Percentiles rank a stretch among this genome's conserved stretches.
phyloP scores from a whole-genome alignment of 2,888 invertebrate species.

The Synergus umbraculus region DNA sequence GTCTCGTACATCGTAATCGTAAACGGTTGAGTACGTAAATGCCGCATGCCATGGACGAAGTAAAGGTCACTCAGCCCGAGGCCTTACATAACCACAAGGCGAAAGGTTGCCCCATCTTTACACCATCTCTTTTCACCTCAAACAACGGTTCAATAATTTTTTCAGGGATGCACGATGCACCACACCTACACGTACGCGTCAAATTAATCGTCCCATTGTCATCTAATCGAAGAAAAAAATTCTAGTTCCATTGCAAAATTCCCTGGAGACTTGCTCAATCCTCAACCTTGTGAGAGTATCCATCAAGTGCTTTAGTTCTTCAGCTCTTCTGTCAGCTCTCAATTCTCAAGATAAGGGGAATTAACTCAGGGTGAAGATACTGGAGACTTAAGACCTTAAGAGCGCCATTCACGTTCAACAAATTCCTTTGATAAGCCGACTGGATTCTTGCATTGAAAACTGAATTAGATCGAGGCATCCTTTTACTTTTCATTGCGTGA shows the following conservation, averaged over 20 bases:
- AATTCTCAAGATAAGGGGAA: too few relatives aligned
- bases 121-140: constrained; percentile 65
- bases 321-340: background rate
- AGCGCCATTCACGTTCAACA: too few relatives aligned
- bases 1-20: constrained; percentile 40
- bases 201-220: constrained; percentile 17
- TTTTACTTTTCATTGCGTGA: constrained; percentile 44
- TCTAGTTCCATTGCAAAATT: background rate
- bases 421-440: too few relatives aligned
- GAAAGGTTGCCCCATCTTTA: constrained; percentile 74
- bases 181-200: constrained; percentile 6
- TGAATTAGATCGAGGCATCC: constrained; percentile 18
- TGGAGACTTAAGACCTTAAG: too few relatives aligned
- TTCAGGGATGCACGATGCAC: constrained; percentile 43
- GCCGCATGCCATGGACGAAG: constrained; percentile 73
- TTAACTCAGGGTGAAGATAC: too few relatives aligned
- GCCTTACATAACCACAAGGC: constrained; percentile 74
- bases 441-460: background rate
- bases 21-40: constrained; percentile 66
- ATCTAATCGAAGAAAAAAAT: background rate
- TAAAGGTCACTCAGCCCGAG: constrained; percentile 73
- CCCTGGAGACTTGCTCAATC: background rate
- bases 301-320: background rate
- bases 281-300: background rate
- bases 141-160: constrained; percentile 63